Evolutionary conservation across 2,113 vertebrate genomes (phyloP).

Genomic region (Amphilophus citrinellus): DNA sequence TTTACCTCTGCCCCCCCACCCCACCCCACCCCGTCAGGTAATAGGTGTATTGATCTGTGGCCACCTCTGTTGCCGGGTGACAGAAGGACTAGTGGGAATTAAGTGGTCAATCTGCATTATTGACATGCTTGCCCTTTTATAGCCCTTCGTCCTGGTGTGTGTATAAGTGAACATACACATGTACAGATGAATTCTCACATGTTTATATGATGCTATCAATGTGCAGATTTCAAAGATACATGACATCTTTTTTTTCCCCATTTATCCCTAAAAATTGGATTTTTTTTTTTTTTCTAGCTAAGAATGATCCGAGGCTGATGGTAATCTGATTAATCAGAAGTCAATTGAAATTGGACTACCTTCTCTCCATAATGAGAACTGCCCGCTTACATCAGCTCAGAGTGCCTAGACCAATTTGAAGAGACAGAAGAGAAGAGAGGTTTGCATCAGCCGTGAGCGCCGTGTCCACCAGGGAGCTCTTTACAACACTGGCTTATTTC

Average conservation of each 20-base stretch:
- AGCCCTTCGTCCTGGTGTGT: conserved; percentile 20
- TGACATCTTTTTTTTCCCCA: not conserved
- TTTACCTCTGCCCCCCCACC: not conserved
- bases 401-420: conserved; percentile 27
- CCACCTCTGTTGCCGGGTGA: conserved; percentile 63
- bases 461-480: conserved; percentile 29
- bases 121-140: conserved; percentile 57
- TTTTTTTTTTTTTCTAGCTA: not conserved
- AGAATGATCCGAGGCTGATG: not conserved
- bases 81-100: conserved; percentile 56
- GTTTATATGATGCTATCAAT: not conserved
- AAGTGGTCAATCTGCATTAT: conserved; percentile 77
- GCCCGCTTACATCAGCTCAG: conserved; percentile 25
- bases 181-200: not conserved
- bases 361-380: conserved; percentile 36
- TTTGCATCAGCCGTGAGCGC: conserved; percentile 36
- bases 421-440: conserved; percentile 21
- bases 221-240: not conserved
- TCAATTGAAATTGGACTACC: conserved; percentile 17
- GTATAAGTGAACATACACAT: not conserved
- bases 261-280: not conserved
- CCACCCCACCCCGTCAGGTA: conserved; percentile 24
- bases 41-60: conserved; percentile 69
- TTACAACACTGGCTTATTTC: not conserved
- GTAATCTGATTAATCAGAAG: conserved; percentile 39